phyloP scores from a whole-genome alignment of 2,113 vertebrate species.

The Corvus moneduloides region DNA sequence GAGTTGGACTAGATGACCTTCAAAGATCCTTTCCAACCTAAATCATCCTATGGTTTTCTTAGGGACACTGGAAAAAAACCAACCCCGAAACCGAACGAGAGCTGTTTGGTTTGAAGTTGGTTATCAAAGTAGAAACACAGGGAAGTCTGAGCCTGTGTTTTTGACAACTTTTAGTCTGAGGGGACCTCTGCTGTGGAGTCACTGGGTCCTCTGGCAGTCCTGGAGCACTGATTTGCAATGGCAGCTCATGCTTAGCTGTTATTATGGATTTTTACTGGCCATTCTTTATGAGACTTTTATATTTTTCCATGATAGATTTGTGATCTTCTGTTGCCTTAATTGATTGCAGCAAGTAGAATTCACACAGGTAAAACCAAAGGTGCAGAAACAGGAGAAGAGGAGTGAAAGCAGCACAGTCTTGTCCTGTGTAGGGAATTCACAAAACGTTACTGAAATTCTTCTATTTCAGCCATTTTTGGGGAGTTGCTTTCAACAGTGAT shows the following conservation, averaged over 20 bases:
- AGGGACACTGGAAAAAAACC: background rate
- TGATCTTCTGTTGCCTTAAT: background rate
- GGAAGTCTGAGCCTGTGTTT: background rate
- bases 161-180: background rate
- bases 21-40: background rate
- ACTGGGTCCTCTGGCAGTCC: background rate
- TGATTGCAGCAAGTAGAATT: background rate
- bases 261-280: background rate
- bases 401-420: background rate
- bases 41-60: background rate
- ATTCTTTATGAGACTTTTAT: background rate
- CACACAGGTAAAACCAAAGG: background rate
- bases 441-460: background rate
- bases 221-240: background rate
- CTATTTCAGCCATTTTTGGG: background rate
- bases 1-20: background rate
- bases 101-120: background rate
- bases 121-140: background rate
- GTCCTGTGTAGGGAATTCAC: background rate
- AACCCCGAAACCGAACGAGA: too few relatives aligned
- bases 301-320: background rate
- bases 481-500: background rate
- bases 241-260: background rate
- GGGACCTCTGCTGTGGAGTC: background rate
- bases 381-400: background rate